Base-by-base conservation (phyloP, 2,888 invertebrate genomes). In the Drosophila testacea region DNA sequence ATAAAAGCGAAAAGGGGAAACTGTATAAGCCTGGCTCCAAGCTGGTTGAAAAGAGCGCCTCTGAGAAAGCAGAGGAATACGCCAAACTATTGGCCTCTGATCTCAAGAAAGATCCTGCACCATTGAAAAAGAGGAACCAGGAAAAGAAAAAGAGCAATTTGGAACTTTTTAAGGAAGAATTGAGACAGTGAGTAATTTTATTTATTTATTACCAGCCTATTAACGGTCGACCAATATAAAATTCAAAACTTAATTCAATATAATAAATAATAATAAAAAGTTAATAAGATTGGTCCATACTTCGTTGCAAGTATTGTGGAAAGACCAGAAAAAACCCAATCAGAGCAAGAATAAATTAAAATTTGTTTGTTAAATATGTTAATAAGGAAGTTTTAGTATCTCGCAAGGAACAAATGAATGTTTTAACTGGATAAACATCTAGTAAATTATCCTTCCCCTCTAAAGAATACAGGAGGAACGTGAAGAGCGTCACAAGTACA, bases 111-210 rank as follows among this genome's bases (percentile, higher is more conserved):
- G 96, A 96, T 51, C 78, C 92, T 1, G 85, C 92, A 32, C 93
- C 94, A 47, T 87, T 94, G 27, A 95, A 95, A 90, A 97, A 97
- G 89, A 96, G 95, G 88, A 95, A 94, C 69, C 95, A 95, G 57
- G 96, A 96, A 78, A 98, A 98, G 91, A 98, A 98, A 92, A 99
- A 99, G 91, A 98, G 98, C 90, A 99, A 99, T 93, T 93, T 99
- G 73, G 99, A 99, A 92, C 93, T 98, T 13, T 99, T 99, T 91
- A 99, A 99, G 92, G 99, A 99, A 92, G 99, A 99, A 93, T 93
- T 99, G 46, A 96, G 98, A 94, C 96, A 96, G 98, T 98, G 92
- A 94, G 95, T 93, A 59, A 27, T 13, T 22, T 22, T 22, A 22
- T 22, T 22, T 22, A 22, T 22, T 22, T 22, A 22, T 3, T 22